Evolutionary conservation across 2,888 invertebrate genomes (phyloP).

Genomic region (Stenodema calcarata): DNA sequence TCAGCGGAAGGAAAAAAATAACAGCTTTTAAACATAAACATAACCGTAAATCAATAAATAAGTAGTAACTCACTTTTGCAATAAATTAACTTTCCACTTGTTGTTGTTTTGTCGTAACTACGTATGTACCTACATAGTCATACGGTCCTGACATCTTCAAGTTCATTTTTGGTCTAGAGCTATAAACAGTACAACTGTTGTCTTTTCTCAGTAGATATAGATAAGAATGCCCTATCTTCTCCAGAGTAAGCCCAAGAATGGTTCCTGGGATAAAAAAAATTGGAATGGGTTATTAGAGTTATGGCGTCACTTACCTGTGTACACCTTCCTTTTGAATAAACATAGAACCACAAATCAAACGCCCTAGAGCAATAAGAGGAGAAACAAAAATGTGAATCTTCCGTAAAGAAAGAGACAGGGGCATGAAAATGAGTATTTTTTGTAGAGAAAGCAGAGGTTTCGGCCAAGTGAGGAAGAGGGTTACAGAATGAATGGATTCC

Average conservation of each 20-base stretch:
- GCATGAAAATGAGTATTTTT: background rate
- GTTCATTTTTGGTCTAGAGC: no score
- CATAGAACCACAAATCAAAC: conserved; percentile 27
- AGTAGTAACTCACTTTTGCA: no score
- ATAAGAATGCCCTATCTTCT: background rate
- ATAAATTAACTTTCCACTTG: no score
- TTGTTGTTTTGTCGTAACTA: no score
- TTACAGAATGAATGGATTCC: background rate
- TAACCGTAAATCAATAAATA: no score
- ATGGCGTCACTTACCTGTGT: background rate
- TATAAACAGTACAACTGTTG: no score
- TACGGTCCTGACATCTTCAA: no score
- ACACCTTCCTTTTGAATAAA: conserved; percentile 19
- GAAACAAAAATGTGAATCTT: background rate
- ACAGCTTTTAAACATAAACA: no score
- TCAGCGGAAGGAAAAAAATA: no score
- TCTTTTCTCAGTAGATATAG: background rate
- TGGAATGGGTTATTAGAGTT: background rate
- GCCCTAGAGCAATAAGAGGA: background rate
- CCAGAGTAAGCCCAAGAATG: background rate
- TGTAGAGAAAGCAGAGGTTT: background rate
- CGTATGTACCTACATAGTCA: no score
- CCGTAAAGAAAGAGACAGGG: background rate
- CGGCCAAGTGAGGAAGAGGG: background rate
- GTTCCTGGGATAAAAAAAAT: background rate